Percentiles rank a stretch among this genome's conserved stretches.
Evolutionary conservation across 2,888 invertebrate species (phyloP).

Genomic region (Stenolophus ochropezus): DNA sequence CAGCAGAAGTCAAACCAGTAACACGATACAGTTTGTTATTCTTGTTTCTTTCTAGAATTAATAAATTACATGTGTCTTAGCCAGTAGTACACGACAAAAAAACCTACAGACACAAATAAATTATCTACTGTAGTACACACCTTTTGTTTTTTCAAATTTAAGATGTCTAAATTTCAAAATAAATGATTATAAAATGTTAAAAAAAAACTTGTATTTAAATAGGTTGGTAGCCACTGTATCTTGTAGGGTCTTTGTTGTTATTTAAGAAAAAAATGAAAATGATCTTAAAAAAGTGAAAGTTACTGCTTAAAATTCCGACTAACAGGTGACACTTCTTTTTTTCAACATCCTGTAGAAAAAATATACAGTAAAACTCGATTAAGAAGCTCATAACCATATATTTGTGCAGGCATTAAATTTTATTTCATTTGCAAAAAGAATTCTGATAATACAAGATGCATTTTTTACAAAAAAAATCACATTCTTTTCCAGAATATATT

Average conservation of each 20-base stretch:
- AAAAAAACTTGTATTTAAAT: no score
- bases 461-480: neutral
- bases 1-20: neutral
- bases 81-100: slow-evolving; percentile 1
- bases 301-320: neutral
- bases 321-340: no score
- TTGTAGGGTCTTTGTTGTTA: no score
- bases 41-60: neutral
- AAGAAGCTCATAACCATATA: neutral
- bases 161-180: no score
- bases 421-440: neutral
- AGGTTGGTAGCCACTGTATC: no score
- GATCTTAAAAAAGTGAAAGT: neutral
- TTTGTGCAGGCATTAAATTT: neutral
- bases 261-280: no score
- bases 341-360: neutral
- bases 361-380: neutral
- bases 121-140: neutral
- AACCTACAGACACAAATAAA: neutral
- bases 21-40: neutral
- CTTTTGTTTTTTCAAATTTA: no score
- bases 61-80: slow-evolving; percentile 23
- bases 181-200: no score
- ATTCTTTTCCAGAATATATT: no score
- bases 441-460: neutral